Conservation (phyloP, 2,888 invertebrate genomes). For the Resseliella maxima region DNA sequence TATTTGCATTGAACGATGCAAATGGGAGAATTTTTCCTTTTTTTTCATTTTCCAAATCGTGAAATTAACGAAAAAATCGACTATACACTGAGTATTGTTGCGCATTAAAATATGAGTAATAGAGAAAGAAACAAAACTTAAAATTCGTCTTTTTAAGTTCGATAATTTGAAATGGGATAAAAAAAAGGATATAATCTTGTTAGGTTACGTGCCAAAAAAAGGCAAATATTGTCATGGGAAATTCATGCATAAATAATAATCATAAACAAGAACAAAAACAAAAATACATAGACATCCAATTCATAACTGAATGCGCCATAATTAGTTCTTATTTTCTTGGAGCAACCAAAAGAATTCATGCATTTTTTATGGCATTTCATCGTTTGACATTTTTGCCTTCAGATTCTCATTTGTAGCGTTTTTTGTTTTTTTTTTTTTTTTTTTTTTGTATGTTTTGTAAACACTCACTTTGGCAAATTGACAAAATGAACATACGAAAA, state of each 20-base stretch:
- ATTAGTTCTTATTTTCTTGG: slow-evolving; percentile 6
- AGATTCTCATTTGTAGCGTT: not conserved
- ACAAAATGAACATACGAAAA: not conserved
- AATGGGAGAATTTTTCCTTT: not conserved
- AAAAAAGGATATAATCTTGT: too few relatives aligned
- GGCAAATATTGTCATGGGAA: too few relatives aligned
- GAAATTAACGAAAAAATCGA: not conserved
- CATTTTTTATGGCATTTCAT: slow-evolving; percentile 6
- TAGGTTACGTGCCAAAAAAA: too few relatives aligned
- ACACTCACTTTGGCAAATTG: not conserved
- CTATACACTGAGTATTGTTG: too few relatives aligned
- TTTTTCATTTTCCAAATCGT: not conserved
- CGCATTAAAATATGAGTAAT: too few relatives aligned
- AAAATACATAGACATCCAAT: not conserved
- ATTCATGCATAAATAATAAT: not conserved
- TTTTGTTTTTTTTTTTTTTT: too few relatives aligned
- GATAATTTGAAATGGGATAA: too few relatives aligned
- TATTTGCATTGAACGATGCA: slow-evolving; percentile 29
- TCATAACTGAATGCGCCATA: slow-evolving; percentile 11
- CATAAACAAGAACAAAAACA: not conserved
- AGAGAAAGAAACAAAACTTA: too few relatives aligned
- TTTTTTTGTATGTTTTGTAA: not conserved
- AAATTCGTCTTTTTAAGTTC: too few relatives aligned
- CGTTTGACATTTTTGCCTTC: not conserved
- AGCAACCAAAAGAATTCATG: not conserved